Base-by-base conservation (phyloP, 2,113 vertebrate species). In the Puma concolor region DNA sequence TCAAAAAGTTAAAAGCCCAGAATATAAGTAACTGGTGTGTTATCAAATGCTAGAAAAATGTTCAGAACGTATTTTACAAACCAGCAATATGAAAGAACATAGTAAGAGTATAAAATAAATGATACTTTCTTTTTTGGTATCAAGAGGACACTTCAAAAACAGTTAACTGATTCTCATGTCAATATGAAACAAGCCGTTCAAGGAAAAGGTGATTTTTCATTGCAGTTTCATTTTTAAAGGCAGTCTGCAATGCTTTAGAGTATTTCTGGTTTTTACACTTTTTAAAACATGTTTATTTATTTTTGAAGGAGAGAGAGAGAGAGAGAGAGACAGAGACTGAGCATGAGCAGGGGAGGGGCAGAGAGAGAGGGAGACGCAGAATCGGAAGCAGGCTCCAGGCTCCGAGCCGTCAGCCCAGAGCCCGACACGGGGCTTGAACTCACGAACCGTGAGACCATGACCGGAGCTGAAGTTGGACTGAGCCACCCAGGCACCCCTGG, bases 181-280 rank as follows among this genome's bases (percentile, higher is more conserved):
- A 8, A 0, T 48, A 60, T 86, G 33, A 93, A 96, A 91, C 66
- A 85, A 48, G n/a, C n/a, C 21, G 13, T 44, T 91, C 60, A 82
- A 64, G 69, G 25, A 5, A 85, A 91, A 54, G 27, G 77, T 76
- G 38, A 69, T 64, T 88, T 93, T 72, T 83, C 72, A 83, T 31
- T 66, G 17, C 16, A 44, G 10, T 94, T 87, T 93, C 48, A 12
- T 21, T 95, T 77, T 92, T 44, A 87, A 96, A 91, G 60, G 38
- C 16, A 69, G 50, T 63, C 66, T 94, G 50, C 67, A 52, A 52
- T 72, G 63, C 38, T 88, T 94, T 29, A 67, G n/a, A 36, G 4
- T 64, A 0, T n/a, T 79, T 83, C 14, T 54, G 7, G 38, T 29
- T 29, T 63, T 88, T 36, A 50, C 11, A 50, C 50, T 50, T 50